phyloP scores from a whole-genome alignment of 2,113 vertebrate species.

The Catharus minimus region DNA sequence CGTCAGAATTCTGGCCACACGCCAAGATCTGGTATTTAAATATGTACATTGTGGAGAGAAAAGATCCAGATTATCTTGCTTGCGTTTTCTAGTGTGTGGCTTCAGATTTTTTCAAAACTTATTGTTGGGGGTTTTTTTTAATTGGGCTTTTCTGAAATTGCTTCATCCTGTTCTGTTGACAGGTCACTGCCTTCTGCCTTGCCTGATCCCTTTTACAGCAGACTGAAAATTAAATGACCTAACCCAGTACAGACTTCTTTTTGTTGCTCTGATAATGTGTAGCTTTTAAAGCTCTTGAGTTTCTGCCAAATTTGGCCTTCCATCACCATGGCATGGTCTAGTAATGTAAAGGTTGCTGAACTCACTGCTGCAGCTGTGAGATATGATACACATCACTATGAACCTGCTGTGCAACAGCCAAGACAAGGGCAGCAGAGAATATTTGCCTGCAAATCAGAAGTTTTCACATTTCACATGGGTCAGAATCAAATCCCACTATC shows the following conservation, averaged over 20 bases:
- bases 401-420: neutral
- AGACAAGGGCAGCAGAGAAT: neutral
- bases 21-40: neutral
- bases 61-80: neutral
- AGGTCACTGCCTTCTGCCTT: neutral
- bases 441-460: neutral
- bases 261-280: constrained; percentile 26
- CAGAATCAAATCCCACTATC: neutral
- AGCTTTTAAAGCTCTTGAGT: constrained; percentile 47
- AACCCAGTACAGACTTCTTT: neutral
- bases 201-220: constrained; percentile 22
- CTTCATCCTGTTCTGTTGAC: constrained; percentile 1
- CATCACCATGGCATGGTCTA: constrained; percentile 4
- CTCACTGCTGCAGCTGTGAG: constrained; percentile 30
- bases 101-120: neutral
- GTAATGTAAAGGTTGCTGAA: constrained; percentile 41
- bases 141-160: constrained; percentile 11
- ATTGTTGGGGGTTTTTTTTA: neutral
- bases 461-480: neutral
- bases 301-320: constrained; percentile 38
- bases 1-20: neutral
- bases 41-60: neutral
- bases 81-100: neutral
- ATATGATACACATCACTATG: constrained; percentile 3
- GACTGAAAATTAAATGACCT: constrained; percentile 39